Evolutionary conservation across 2,888 invertebrate genomes (phyloP), one percentile per base, ranked within the genome.

Genomic region (Phortica okadai): DNA sequence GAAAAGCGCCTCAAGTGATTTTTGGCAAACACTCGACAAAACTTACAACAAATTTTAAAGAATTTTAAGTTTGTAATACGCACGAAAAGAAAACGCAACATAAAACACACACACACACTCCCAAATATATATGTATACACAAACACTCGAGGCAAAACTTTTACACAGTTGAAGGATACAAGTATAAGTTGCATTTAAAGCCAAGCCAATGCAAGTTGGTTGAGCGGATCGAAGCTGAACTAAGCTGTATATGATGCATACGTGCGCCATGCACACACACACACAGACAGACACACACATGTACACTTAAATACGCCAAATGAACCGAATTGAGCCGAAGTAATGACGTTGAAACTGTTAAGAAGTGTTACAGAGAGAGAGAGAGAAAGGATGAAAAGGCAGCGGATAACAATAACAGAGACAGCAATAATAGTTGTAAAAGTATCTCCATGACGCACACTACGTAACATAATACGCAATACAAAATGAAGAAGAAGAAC

Each of bases 401-500:
- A 67, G 41, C 50, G 14, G 3, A 14, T 7, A 11, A 62, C 25
- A 21, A 62, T 25, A 21, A 62, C 11, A 8, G 21, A 10, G 62
- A 59, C 25, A 10, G 16, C 8, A 4, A 59, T 16, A 25, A 8
- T 62, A 25, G 56, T 54, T 59, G n/a, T n/a, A 62, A 62, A 11
- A 16, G 62, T 25, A 62, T 25, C 62, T 62, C 10, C 25, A 10
- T 33, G 33, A 2, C 56, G 56, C 56, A 56, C 56, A 56, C 6
- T 1, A 56, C 56, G n/a, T 56, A 11, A 16, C 56, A 14, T 16
- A 14, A 56, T 56, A 16, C 6, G 56, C 14, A 79, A 79, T 75
- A 33, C 77, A 82, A 79, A 82, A 81, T 82, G 80, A 78, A 82
- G 78, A 73, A 76, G 72, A 78, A 56, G 56, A 56, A 54, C 11